These are phyloP conservation scores for Temnopleurus reevesii DNA, from an alignment of 53 echinoderm and acorn worm genomes.

Conservation along the genomic window DNA sequence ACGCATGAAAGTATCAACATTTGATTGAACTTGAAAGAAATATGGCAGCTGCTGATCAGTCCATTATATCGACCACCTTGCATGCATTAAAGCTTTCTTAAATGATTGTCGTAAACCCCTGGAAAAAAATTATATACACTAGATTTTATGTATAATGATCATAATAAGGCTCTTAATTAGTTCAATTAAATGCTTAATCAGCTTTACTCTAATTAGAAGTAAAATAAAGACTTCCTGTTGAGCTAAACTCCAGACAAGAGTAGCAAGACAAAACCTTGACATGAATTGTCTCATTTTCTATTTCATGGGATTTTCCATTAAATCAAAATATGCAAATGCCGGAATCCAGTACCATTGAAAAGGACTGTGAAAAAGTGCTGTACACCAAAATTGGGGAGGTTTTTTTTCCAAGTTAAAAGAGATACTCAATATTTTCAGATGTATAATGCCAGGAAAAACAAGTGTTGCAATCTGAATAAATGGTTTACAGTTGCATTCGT, in stretches of 20 bases:
- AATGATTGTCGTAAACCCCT: not conserved
- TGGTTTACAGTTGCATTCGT: no score
- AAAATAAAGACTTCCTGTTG: not conserved
- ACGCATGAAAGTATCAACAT: not conserved
- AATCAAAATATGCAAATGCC: no score
- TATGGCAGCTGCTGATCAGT: not conserved
- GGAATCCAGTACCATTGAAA: no score
- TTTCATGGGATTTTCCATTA: no score
- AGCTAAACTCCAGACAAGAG: not conserved
- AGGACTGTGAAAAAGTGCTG: no score
- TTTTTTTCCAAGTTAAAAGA: no score
- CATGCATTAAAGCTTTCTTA: not conserved
- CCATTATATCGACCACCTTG: conserved; percentile 17
- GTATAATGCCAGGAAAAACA: no score
- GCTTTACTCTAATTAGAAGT: not conserved
- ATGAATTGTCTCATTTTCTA: not conserved
- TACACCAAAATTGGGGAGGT: no score
- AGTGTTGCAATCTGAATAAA: no score
- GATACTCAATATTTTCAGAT: no score
- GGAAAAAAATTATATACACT: not conserved
- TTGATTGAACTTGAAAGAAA: conserved; percentile 17
- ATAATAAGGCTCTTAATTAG: no score
- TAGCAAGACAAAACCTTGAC: not conserved
- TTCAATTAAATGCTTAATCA: no score
- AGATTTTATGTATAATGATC: not conserved